These are phyloP conservation scores for Arctocebus calabarensis DNA, from an alignment of 2,797 vertebrate genomes.

Conservation along the genomic window DNA sequence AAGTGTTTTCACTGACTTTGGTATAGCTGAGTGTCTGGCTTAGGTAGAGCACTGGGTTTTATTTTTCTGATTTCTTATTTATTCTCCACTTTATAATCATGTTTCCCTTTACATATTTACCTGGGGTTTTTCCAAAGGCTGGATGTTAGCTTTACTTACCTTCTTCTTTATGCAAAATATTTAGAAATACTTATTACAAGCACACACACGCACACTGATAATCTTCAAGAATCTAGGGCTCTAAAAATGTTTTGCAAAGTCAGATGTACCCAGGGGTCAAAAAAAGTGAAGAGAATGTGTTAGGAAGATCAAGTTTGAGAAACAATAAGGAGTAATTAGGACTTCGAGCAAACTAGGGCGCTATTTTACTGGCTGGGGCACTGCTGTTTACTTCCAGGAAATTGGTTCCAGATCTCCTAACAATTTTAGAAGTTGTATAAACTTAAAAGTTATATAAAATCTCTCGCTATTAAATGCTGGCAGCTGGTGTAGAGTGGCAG, in stretches of 20 bases:
- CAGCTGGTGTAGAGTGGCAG: background rate
- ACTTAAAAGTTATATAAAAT: background rate
- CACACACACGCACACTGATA: background rate
- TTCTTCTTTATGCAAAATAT: background rate
- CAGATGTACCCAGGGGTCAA: background rate
- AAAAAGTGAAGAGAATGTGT: background rate
- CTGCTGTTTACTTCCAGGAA: background rate
- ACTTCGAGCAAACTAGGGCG: background rate
- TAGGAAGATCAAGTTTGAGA: constrained; percentile 1
- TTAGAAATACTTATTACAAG: background rate
- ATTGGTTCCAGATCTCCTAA: background rate
- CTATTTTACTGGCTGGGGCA: background rate
- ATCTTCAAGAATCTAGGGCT: background rate
- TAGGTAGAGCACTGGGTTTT: background rate
- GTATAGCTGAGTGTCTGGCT: background rate
- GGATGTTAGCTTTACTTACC: background rate
- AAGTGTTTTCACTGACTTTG: background rate
- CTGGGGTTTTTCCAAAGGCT: background rate
- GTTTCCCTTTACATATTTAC: background rate
- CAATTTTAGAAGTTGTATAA: background rate
- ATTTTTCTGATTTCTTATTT: background rate
- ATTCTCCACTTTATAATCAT: background rate
- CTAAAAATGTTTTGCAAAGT: background rate
- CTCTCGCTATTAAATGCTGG: background rate
- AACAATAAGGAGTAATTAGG: background rate